These are phyloP conservation scores for Leucophenga maculata DNA, from an alignment of 2,888 invertebrate species.

Conservation along the genomic window DNA sequence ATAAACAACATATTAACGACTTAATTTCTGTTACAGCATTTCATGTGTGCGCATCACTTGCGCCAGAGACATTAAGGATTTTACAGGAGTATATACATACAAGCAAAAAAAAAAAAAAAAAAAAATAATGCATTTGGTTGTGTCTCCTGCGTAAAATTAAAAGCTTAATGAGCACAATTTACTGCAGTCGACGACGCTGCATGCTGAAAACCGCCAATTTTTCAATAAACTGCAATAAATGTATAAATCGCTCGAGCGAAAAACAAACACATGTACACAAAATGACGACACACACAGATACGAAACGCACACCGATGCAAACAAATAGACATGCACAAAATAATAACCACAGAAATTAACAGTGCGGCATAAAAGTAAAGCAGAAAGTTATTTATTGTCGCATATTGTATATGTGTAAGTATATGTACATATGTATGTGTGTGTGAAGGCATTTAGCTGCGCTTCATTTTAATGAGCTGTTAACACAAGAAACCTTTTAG, in stretches of 20 bases:
- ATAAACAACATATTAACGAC: constrained; percentile 66
- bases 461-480: constrained; percentile 43
- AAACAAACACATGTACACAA: constrained; percentile 7
- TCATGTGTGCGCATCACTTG: constrained; percentile 36
- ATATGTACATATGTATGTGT: constrained; percentile 20
- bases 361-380: constrained; percentile 3
- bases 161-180: constrained; percentile 46
- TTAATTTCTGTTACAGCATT: constrained; percentile 55
- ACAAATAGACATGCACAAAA: neutral
- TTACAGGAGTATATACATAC: constrained; percentile 28
- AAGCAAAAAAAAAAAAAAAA: constrained; percentile 1
- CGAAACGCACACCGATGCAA: neutral
- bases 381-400: constrained; percentile 1
- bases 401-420: neutral
- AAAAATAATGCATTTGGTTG: constrained; percentile 8
- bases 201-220: constrained; percentile 59
- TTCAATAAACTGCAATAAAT: constrained; percentile 66
- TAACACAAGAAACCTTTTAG: constrained; percentile 44
- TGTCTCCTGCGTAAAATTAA: constrained; percentile 55
- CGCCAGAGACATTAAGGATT: constrained; percentile 5
- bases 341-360: constrained; percentile 6
- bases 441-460: neutral
- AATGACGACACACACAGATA: neutral
- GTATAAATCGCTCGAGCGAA: constrained; percentile 35
- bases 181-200: constrained; percentile 7